Percentiles rank a stretch among this genome's conserved stretches.
These are phyloP conservation scores for Monochamus alternatus DNA, from an alignment of 2,888 invertebrate species.

Conservation along the genomic window DNA sequence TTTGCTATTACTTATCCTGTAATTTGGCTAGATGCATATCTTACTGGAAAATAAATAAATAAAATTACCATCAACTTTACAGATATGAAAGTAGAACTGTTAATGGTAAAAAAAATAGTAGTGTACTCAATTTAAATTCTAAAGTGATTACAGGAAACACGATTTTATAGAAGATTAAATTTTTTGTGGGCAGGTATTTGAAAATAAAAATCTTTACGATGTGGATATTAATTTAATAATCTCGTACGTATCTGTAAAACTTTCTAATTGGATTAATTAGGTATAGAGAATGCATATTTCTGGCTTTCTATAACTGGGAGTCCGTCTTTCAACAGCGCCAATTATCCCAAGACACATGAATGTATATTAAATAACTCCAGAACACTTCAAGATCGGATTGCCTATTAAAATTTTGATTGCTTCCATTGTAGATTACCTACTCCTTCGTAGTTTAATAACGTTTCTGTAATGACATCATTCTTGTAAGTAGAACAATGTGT, in stretches of 20 bases:
- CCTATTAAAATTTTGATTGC: slow-evolving; percentile 45
- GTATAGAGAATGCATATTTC: slow-evolving; percentile 3
- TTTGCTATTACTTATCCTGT: too few relatives aligned
- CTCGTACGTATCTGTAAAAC: background rate
- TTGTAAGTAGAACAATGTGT: slow-evolving; percentile 66
- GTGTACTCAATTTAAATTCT: too few relatives aligned
- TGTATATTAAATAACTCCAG: slow-evolving; percentile 28
- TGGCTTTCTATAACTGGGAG: background rate
- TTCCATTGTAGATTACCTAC: slow-evolving; percentile 45
- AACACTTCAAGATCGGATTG: slow-evolving; percentile 25
- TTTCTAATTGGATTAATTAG: slow-evolving; percentile 12
- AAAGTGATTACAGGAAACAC: too few relatives aligned
- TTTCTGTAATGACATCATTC: slow-evolving; percentile 66
- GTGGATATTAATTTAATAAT: background rate
- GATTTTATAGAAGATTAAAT: too few relatives aligned
- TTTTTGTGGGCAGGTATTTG: too few relatives aligned
- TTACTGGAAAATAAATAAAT: too few relatives aligned
- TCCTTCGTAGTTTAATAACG: slow-evolving; percentile 56
- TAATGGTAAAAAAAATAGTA: too few relatives aligned
- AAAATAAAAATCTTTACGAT: too few relatives aligned
- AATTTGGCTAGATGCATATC: too few relatives aligned
- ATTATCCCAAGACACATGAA: slow-evolving; percentile 1
- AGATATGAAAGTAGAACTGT: too few relatives aligned
- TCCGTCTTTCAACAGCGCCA: background rate
- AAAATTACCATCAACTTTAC: too few relatives aligned